These are phyloP conservation scores for Microplitis deprimator DNA, from an alignment of 2,888 invertebrate species.

Conservation along the genomic window DNA sequence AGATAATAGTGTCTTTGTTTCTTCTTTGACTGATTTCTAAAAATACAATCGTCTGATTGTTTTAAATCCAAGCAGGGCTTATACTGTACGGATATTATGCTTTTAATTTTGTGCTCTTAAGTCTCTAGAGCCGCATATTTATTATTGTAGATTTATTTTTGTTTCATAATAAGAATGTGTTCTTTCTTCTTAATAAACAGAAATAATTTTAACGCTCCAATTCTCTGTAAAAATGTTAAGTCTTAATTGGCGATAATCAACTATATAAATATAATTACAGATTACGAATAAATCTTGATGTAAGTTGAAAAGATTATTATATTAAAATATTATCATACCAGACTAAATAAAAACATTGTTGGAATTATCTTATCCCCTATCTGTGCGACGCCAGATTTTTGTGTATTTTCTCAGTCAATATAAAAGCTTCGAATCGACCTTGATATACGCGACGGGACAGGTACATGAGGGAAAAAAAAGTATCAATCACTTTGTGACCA, in stretches of 20 bases:
- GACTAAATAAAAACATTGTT: conserved; percentile 68
- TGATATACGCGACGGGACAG: conserved; percentile 55
- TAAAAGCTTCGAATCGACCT: conserved; percentile 60
- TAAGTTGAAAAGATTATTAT: neutral
- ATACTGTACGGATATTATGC: no score
- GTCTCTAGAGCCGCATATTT: no score
- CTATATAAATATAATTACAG: neutral
- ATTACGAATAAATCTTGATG: neutral
- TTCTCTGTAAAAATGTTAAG: no score
- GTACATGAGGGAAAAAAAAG: conserved; percentile 47
- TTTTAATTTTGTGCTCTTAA: no score
- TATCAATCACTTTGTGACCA: conserved; percentile 13
- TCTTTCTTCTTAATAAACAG: no score
- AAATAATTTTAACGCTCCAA: no score
- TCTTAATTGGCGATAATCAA: neutral
- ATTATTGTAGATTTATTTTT: no score
- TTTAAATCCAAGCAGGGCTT: no score
- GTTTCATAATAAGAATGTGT: no score
- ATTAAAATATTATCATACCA: conserved; percentile 49
- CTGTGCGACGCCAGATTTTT: conserved; percentile 59
- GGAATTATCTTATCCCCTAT: conserved; percentile 57
- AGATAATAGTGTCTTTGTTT: no score
- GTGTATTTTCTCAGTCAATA: conserved; percentile 69
- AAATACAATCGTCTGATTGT: no score
- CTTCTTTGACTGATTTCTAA: no score